Percentiles rank a stretch among this genome's conserved stretches.
Conservation (phyloP, 2,113 vertebrate genomes). For the Tor tambroides region DNA sequence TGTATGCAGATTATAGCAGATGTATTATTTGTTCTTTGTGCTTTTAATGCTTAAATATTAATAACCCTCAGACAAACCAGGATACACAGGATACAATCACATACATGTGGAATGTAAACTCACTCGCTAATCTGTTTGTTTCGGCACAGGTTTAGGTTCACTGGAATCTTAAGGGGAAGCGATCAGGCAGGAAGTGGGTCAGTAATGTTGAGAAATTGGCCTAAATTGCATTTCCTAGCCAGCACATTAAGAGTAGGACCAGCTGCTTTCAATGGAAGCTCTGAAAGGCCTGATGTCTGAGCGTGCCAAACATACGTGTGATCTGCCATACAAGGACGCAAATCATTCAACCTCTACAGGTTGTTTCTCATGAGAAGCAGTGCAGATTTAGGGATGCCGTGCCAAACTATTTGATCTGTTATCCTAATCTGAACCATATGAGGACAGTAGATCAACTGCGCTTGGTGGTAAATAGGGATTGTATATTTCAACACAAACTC, state of each 20-base stretch:
- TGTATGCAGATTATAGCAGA: too few relatives aligned
- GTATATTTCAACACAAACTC: not conserved
- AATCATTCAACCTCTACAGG: not conserved
- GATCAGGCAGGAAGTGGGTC: constrained; percentile 32
- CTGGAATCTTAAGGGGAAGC: constrained; percentile 35
- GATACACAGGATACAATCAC: not conserved
- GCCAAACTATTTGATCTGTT: constrained; percentile 25
- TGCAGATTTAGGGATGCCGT: not conserved
- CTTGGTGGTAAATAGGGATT: not conserved
- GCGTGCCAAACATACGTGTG: constrained; percentile 37
- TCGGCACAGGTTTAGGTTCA: constrained; percentile 31
- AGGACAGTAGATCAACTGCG: constrained; percentile 34
- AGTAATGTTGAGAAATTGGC: constrained; percentile 40
- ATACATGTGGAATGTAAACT: not conserved
- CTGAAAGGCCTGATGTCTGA: not conserved
- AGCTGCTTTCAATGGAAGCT: constrained; percentile 60
- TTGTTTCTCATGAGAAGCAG: constrained; percentile 22
- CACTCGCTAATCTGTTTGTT: not conserved
- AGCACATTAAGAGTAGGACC: constrained; percentile 25
- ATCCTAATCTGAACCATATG: constrained; percentile 30
- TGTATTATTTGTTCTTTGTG: too few relatives aligned
- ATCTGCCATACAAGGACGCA: constrained; percentile 2
- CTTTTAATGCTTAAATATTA: not conserved
- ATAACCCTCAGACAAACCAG: not conserved
- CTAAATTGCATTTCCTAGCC: constrained; percentile 49